These are phyloP conservation scores for Ornithoptera priamus DNA, from an alignment of 2,888 invertebrate genomes.

Conservation along the genomic window DNA sequence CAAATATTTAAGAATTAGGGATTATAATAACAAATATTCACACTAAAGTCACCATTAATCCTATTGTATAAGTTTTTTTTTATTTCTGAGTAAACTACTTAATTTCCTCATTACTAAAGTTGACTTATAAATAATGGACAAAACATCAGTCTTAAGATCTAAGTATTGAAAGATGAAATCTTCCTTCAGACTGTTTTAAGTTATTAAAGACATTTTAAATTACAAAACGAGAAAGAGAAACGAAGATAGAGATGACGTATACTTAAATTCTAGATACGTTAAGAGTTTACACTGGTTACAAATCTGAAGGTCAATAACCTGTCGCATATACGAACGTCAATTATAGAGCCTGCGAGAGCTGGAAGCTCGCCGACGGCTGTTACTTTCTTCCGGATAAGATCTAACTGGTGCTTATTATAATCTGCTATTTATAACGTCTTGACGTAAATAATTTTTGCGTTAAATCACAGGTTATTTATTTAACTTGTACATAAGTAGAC, in stretches of 20 bases:
- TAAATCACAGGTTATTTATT: neutral
- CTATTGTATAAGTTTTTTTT: no score
- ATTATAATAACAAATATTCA: neutral
- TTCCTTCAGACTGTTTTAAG: no score
- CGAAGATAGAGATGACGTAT: neutral
- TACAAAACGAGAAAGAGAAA: neutral
- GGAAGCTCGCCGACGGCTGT: neutral
- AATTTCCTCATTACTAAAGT: no score
- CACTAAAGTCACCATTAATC: no score
- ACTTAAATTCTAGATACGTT: neutral
- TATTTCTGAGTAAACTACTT: no score
- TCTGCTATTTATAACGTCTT: conserved; percentile 12
- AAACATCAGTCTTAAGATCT: no score
- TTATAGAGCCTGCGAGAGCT: neutral
- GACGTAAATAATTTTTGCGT: conserved; percentile 6
- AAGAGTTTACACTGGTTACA: neutral
- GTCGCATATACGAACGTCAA: neutral
- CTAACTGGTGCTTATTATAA: conserved; percentile 17
- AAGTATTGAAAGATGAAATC: no score
- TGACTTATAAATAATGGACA: no score
- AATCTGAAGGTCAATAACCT: neutral
- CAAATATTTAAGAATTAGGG: neutral
- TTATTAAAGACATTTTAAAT: neutral
- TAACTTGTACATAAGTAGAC: no score
- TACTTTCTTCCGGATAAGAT: conserved; percentile 16